Conservation (phyloP, 1,140 invertebrate species). For the Pygmarrhopalites habei region DNA sequence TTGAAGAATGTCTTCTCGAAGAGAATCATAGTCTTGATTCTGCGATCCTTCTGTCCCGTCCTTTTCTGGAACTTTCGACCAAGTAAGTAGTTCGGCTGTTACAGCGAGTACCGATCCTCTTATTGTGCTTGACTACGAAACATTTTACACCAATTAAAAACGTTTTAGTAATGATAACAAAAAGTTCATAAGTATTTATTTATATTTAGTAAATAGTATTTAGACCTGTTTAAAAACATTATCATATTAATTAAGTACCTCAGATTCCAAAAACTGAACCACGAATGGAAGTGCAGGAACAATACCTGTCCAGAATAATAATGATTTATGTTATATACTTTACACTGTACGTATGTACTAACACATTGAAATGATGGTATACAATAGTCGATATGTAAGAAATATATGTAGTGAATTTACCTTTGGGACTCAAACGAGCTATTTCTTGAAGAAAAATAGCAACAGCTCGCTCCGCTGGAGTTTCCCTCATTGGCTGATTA, state of each 20-base stretch:
- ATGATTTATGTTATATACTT: too few relatives aligned
- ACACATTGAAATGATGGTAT: too few relatives aligned
- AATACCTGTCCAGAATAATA: too few relatives aligned
- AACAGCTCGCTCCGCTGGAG: slow-evolving; percentile 1
- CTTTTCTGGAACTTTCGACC: slow-evolving; percentile 2
- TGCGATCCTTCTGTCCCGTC: not conserved
- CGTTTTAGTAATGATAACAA: not conserved
- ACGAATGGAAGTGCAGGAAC: slow-evolving; percentile 4
- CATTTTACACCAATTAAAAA: slow-evolving; percentile 1
- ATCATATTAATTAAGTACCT: not conserved
- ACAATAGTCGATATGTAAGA: too few relatives aligned
- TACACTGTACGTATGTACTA: too few relatives aligned
- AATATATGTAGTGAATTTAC: too few relatives aligned
- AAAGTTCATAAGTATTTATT: too few relatives aligned
- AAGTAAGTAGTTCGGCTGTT: slow-evolving; percentile 10
- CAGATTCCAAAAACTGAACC: slow-evolving; percentile 12
- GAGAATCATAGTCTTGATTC: not conserved
- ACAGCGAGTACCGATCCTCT: slow-evolving; percentile 18
- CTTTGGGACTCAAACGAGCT: not conserved
- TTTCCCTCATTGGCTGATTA: not conserved
- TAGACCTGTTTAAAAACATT: too few relatives aligned
- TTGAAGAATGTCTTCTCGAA: slow-evolving; percentile 12
- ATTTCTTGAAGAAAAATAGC: slow-evolving; percentile 3
- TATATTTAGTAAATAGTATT: too few relatives aligned
- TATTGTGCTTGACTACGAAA: slow-evolving; percentile 22